Evolutionary conservation across 2,888 invertebrate genomes (phyloP).

Genomic region (Xestia xanthographa): DNA sequence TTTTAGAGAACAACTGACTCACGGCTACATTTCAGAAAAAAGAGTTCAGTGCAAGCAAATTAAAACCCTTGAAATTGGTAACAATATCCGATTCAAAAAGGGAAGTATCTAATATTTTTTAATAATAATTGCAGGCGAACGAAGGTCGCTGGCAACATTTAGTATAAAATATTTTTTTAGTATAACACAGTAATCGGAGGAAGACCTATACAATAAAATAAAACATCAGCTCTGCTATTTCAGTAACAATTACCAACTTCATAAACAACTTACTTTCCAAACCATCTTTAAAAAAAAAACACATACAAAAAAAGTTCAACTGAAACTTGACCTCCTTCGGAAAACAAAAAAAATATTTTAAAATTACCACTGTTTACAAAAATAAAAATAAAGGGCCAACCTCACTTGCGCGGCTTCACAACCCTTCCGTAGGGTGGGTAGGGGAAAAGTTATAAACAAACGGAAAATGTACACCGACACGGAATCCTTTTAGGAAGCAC

Average conservation of each 20-base stretch:
- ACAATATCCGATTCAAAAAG: no score
- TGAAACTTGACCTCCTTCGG: conserved; percentile 33
- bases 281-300: background rate
- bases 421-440: conserved; percentile 77
- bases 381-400: conserved; percentile 65
- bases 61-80: no score
- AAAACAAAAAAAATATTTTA: conserved; percentile 38
- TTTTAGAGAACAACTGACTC: no score
- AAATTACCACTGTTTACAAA: conserved; percentile 64
- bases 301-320: conserved; percentile 24
- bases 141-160: no score
- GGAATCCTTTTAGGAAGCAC: conserved; percentile 88
- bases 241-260: conserved; percentile 25
- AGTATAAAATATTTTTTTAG: no score
- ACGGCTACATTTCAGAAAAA: no score
- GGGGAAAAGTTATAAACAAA: conserved; percentile 71
- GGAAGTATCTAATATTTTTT: no score
- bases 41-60: no score
- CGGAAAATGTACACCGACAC: conserved; percentile 81
- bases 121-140: no score
- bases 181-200: background rate
- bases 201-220: conserved; percentile 17
- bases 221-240: background rate
- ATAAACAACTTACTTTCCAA: conserved; percentile 2
- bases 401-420: conserved; percentile 83